Base-by-base conservation (phyloP, 2,888 invertebrate genomes). In the Acanthosepion lycidas region DNA sequence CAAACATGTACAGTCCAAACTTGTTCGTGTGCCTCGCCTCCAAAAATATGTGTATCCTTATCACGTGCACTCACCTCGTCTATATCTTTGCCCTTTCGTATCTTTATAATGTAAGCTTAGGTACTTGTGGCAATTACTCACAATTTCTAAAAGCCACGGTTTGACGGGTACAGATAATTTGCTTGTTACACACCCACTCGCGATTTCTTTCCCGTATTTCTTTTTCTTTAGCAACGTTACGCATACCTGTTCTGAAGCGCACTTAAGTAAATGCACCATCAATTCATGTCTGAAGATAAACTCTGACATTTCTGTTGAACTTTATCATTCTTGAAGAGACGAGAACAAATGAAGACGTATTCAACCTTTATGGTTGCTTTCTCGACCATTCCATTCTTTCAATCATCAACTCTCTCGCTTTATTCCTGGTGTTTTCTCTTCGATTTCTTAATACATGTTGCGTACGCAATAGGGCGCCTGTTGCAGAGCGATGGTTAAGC, bases 271-370 rank as follows among this genome's bases (percentile, higher is more conserved):
- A 15, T 78, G 15, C 5, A 33, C 15, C 33, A 78, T 12, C 78
- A 78, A 78, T 33, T 78, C n/a, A 33, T n/a, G 78, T 78, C n/a
- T 78, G n/a, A 78, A 18, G n/a, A 78, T 78, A 18, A 78, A 78
- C 78, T n/a, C 78, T 78, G n/a, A 78, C n/a, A 78, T 78, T 78
- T 78, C 33, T 78, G 78, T 78, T 78, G 78, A 78, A 78, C 78
- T 78, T 78, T 64, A 18, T 15, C 12, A 4, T n/a, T 78, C 78
- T 78, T 78, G n/a, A 78, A 78, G n/a, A n/a, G 78, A 78, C 78
- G 78, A 18, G 12, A n/a, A 15, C 78, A n/a, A 78, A 12, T 78
- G 78, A 15, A 42, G 42, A 78, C 12, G 15, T 78, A 26, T n/a
- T 78, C 78, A 78, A 5, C 78, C n/a, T 23, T 59, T 51, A 9